These are phyloP conservation scores for Ramphastos sulfuratus DNA, from an alignment of 2,113 vertebrate genomes.

Conservation along the genomic window DNA sequence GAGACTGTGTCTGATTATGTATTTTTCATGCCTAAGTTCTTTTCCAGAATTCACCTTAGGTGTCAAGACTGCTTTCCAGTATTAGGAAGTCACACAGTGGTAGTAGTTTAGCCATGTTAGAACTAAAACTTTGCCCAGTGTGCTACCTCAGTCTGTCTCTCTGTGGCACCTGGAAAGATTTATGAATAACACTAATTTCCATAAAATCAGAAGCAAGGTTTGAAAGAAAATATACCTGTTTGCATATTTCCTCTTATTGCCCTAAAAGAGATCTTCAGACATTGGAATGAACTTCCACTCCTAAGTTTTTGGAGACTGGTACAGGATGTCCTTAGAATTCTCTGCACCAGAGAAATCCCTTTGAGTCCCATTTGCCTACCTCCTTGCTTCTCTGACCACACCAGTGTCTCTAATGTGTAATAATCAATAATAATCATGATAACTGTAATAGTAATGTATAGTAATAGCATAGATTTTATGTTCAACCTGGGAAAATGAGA, in stretches of 20 bases:
- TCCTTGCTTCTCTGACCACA: not conserved
- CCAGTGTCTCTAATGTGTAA: not conserved
- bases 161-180: not conserved
- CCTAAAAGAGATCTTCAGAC: not conserved
- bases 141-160: not conserved
- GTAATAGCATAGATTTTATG: not conserved
- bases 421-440: not conserved
- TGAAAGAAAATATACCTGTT: not conserved
- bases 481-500: not conserved
- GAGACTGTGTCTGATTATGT: not conserved
- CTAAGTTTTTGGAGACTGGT: not conserved
- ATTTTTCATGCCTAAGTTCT: not conserved
- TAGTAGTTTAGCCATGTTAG: not conserved
- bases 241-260: not conserved
- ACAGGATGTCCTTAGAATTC: not conserved
- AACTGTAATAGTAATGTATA: not conserved
- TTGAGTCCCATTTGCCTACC: not conserved
- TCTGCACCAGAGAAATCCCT: not conserved
- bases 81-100: not conserved
- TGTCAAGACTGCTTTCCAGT: not conserved
- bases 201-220: not conserved
- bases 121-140: not conserved
- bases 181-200: not conserved
- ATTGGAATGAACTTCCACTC: not conserved
- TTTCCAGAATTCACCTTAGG: not conserved